Evolutionary conservation across 2,888 invertebrate genomes (phyloP), one percentile per base, ranked within the genome.

Genomic region (Malachius bipustulatus): DNA sequence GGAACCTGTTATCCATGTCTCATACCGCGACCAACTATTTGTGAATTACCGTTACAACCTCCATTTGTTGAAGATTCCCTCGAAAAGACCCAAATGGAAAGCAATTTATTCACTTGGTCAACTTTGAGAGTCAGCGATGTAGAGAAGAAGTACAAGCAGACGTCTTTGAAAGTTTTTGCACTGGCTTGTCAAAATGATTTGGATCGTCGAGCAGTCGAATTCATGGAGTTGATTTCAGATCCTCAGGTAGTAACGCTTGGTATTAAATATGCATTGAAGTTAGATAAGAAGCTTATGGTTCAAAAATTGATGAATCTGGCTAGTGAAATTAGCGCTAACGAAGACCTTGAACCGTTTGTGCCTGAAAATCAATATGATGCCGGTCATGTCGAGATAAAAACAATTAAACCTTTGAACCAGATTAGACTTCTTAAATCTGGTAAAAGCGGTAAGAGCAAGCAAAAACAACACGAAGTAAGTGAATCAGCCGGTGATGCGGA

Each of bases 1-100:
- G 91, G 91, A n/a, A 71, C 80, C 11, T 70, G 77, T 10, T 94
- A 84, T 65, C 96, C 96, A 0, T 71, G 78, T 15, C 85, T 90
- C 0, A 75, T 78, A 13, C 94, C 94, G 0, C 73, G 84, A 34
- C 94, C 94, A 2, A 81, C 82, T 40, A 69, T 90, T 3, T 69
- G 74, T 9, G 81, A 90, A 54, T 56, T 93, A 42, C 69, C 77
- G 2, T 69, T 88, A 52, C 72, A 73, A 59, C 71, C 60, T 2
- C 55, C 56, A 13, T 60, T 62, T 42, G 51, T 56, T 12, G 60
- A 62, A 50, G 36, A 49, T 14, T 73, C 75, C 11, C 71, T 77
- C 0, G 90, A 93, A 54, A 90, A 90, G 59, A 73, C 82, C 2
- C 73, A 77, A 46, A 68, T 83, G 45, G 94, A 94, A 66, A 82